Base-by-base conservation (phyloP, 2,113 vertebrate species). In the Acrocephalus kingi region DNA sequence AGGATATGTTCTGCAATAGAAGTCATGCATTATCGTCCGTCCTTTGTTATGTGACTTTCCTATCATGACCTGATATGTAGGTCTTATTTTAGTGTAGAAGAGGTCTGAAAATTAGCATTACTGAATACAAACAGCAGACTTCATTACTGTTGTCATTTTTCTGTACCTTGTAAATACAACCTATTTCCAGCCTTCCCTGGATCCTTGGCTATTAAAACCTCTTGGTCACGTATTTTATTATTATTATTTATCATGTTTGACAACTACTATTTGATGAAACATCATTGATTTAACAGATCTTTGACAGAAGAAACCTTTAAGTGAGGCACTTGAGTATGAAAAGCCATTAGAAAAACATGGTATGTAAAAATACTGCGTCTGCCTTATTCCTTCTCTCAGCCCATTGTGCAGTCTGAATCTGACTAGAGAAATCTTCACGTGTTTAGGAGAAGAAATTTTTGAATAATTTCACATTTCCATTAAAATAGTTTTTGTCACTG, bases 391-490 rank as follows among this genome's bases (percentile, higher is more conserved):
- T 90, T 75, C 80, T 83, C 87, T 75, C 83, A 95, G 77, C 93
- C 85, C 84, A 91, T 89, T 93, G 93, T 94, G 94, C 84, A 87
- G 77, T 58, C 92, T 91, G 90, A 74, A 93, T 93, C 82, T 93
- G 89, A 94, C 93, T 97, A 74, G 93, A 91, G 91, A 96, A 95
- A 94, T 90, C 93, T 96, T 96, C 80, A 84, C 30, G 33, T 96
- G 95, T 91, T 94, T 93, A 93, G 84, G 56, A 93, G 90, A 88
- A 96, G 87, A 96, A 95, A 91, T 90, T 94, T 93, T 96, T 97
- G 95, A 97, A 97, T 97, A 96, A 93, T 97, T 97, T 94, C 95
- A 89, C 94, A 94, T 96, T 97, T 97, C 97, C 96, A 97, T 97
- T 97, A 97, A 97, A 94, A 96, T 96, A 94, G 93, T 96, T 96